phyloP scores from a whole-genome alignment of 2,113 vertebrate species.

The Lycaon pictus region DNA sequence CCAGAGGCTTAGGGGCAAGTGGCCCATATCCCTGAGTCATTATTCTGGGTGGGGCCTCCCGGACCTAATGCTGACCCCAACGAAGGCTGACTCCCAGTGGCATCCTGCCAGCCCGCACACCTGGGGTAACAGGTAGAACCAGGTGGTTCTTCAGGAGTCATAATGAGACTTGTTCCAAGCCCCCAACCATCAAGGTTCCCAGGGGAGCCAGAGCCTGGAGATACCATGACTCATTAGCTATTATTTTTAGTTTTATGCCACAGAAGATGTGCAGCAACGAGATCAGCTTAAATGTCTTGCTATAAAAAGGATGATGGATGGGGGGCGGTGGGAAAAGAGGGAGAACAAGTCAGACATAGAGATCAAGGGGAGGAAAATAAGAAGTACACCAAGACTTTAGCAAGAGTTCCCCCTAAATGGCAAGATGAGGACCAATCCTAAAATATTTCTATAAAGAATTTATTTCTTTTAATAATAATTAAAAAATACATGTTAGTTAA shows the following conservation, averaged over 20 bases:
- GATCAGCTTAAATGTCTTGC: conserved; percentile 66
- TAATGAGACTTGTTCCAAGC: background rate
- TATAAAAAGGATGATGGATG: conserved; percentile 58
- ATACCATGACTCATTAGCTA: conserved; percentile 77
- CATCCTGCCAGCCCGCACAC: background rate
- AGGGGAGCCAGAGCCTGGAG: conserved; percentile 10
- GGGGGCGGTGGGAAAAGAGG: background rate
- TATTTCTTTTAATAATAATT: background rate
- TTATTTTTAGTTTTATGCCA: conserved; percentile 79
- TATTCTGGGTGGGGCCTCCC: background rate
- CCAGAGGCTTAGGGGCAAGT: background rate
- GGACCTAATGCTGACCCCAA: background rate
- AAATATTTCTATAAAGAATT: background rate
- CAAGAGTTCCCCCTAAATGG: background rate
- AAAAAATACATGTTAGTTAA: background rate
- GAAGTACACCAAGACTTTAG: background rate
- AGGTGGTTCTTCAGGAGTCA: background rate
- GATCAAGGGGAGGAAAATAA: background rate
- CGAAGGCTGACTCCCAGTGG: accelerated
- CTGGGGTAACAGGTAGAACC: background rate
- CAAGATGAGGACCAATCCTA: background rate
- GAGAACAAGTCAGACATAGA: background rate
- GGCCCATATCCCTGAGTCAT: too few relatives aligned
- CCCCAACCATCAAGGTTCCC: background rate
- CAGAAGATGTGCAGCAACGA: conserved; percentile 44